Conservation (phyloP, 2,797 vertebrate genomes). For the Ceyx erithaca region DNA sequence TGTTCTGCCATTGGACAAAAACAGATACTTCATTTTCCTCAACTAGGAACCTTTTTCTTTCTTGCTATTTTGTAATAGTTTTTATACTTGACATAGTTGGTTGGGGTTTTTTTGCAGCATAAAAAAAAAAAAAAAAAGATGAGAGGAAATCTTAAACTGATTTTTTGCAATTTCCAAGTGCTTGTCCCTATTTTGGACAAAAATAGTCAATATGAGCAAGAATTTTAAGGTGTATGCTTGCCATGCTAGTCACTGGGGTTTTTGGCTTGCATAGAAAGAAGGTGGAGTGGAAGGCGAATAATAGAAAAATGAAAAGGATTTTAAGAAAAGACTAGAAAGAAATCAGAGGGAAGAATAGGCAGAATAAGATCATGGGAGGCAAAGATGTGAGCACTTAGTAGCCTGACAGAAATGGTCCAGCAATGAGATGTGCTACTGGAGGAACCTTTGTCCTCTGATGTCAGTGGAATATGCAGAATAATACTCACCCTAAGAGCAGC, state of each 20-base stretch:
- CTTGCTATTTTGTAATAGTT: not conserved
- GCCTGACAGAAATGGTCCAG: not conserved
- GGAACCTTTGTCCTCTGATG: slow-evolving; percentile 11
- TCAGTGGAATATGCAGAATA: slow-evolving; percentile 3
- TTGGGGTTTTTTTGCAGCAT: not conserved
- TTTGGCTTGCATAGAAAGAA: not conserved
- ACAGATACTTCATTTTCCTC: not conserved
- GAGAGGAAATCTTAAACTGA: not conserved
- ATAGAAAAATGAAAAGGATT: slow-evolving; percentile 12
- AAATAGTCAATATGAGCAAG: not conserved
- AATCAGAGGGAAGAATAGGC: slow-evolving; percentile 7
- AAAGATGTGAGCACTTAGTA: not conserved
- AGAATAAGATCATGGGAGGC: slow-evolving; percentile 21
- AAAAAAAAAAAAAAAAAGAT: not conserved
- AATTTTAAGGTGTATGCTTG: slow-evolving; percentile 4
- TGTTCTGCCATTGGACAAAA: not conserved
- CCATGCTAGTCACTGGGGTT: not conserved
- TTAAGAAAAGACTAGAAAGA: slow-evolving; percentile 37
- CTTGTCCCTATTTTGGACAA: not conserved
- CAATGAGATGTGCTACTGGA: not conserved
- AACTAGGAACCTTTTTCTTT: not conserved
- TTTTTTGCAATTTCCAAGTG: not conserved
- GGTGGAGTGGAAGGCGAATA: not conserved
- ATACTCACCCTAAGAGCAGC: not conserved
- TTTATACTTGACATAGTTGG: not conserved